Evolutionary conservation across 2,888 invertebrate genomes (phyloP), one percentile per base, ranked within the genome.

Genomic region (Hemaris fuciformis): DNA sequence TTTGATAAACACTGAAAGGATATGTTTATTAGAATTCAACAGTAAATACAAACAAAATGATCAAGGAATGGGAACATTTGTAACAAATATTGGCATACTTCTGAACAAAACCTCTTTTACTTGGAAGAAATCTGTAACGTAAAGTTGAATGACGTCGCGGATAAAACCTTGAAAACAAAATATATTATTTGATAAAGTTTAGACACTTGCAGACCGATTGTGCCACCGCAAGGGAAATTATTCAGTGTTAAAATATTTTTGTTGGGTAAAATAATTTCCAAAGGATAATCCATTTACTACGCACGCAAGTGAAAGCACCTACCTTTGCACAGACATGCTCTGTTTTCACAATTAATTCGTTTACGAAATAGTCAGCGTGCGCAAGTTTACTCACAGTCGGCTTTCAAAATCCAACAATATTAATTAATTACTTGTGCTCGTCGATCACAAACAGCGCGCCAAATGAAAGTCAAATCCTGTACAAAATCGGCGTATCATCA

Each of bases 391-490:
- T 43, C 43, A 27, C 58, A 41, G 15, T 13, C 25, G 8, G 43
- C 31, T 41, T n/a, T 27, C 20, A 62, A 62, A 64, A 64, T 66
- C 59, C 43, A 46, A 57, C 59, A 62, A 64, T 64, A 22, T 57
- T 69, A 69, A 66, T 66, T 66, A 69, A 70, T 67, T 62, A 62
- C 59, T 58, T 59, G n/a, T 48, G 53, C 60, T 57, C 61, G 59
- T 56, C 59, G 56, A 61, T 61, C 61, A 57, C 34, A 61, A 61
- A 38, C 31, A 60, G 23, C 61, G 63, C 62, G 60, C 43, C 59
- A 63, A 63, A 66, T 65, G 62, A 67, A 71, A 69, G 66, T 69
- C 69, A 71, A 70, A 73, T 68, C 67, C 64, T 64, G 67, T 69
- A 62, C 61, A 68, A 64, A 69, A 62, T 64, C 42, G 42, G 43